Base-by-base conservation (phyloP, 2,888 invertebrate species). In the Penaeus monodon region DNA sequence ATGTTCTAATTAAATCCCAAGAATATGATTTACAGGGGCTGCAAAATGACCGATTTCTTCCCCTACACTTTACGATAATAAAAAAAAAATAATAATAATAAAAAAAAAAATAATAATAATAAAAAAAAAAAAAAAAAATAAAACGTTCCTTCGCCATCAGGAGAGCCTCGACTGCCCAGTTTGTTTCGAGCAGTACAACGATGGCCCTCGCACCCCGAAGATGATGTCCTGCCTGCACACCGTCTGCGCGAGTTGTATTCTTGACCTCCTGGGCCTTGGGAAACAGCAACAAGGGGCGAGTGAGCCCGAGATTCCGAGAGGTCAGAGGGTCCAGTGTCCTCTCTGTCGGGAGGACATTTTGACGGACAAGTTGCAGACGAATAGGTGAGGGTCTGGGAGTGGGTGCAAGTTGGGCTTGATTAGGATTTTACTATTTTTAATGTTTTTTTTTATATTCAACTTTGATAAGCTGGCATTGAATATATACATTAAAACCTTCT, bases 221-320 rank as follows among this genome's bases (percentile, higher is more conserved):
- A 82, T 86, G 82, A 82, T 86, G 81, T 57, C 86, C 12, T 86
- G 86, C 33, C 79, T 86, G 8, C 86, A 86, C 86, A 73, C 86
- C 38, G 66, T 86, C 38, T 86, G 86, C 29, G 79, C 64, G 27
- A 64, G 77, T 78, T 86, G 86, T 65, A 29, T 86, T 12, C 20
- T 70, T 44, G 57, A 38, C 65, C 77, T 86, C 44, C 33, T 33
- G 38, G 33, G 2, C 73, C 73, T 73, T 29, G 27, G 1, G 20
- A 7, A 2, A 0, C 73, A 27, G 8, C 33, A 38, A 1, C 73
- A 1, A 20, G 73, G 22, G 8, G 29, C 68, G 68, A 81, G 68
- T 44, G 84, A 84, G n/a, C 84, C 78, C 14, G 24, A 57, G 22
- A 77, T 84, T 24, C 84, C 84, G 6, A 27, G n/a, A 27, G 65